Evolutionary conservation across 2,113 vertebrate species (phyloP).

Genomic region (Eulacestoma nigropectus): DNA sequence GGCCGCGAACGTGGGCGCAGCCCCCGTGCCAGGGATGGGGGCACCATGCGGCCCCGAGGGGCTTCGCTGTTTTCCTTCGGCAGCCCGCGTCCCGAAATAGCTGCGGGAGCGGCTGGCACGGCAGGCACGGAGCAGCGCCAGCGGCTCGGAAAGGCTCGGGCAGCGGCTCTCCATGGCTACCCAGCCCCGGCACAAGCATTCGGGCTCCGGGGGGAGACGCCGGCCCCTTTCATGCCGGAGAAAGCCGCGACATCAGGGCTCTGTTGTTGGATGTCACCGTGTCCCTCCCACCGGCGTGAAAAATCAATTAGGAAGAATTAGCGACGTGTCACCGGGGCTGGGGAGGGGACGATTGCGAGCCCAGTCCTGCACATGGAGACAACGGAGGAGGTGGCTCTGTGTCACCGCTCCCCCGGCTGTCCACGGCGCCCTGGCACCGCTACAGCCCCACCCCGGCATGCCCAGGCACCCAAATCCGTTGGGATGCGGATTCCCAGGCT

Average conservation of each 20-base stretch:
- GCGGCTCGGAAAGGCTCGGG: neutral
- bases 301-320: slow-evolving; percentile 66
- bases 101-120: neutral
- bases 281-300: slow-evolving; percentile 35
- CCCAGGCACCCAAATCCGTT: accelerated
- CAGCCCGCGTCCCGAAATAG: neutral
- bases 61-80: neutral
- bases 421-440: neutral
- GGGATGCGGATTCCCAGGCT: neutral
- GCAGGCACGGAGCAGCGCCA: neutral
- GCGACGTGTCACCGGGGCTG: neutral
- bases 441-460: accelerated
- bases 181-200: neutral
- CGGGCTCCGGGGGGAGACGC: neutral
- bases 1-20: neutral
- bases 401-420: accelerated
- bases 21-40: neutral
- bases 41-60: neutral
- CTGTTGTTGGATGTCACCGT: slow-evolving; percentile 39
- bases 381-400: neutral
- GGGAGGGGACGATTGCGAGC: neutral
- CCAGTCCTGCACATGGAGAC: neutral
- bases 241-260: slow-evolving; percentile 25
- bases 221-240: slow-evolving; percentile 3
- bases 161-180: slow-evolving; percentile 48